Evolutionary conservation across 2,888 invertebrate species (phyloP), one percentile per base, ranked within the genome.

Genomic region (Chelonus formosanus): DNA sequence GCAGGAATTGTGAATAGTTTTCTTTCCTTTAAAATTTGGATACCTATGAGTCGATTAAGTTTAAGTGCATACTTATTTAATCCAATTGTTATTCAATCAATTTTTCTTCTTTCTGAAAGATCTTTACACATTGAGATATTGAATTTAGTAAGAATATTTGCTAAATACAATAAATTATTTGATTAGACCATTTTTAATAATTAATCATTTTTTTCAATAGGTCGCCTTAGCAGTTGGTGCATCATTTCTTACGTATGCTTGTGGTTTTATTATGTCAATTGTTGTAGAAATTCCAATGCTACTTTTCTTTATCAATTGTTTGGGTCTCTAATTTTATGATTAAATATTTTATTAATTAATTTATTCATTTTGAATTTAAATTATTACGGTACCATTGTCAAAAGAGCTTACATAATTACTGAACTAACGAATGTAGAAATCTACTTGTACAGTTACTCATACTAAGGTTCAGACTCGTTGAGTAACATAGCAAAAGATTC

Each of bases 1-100:
- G 87, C 84, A 3, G 85, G 87, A 86, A 77, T 79, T 70, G 43
- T 48, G 40, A 83, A 84, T 63, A 82, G 81, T 69, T 77, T 87
- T 47, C 78, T 87, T 5, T 76, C 80, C 4, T 76, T 76, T 60
- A 76, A 68, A 73, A 70, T 70, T 4, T 82, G 81, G 79, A 65
- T 84, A 34, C 85, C 84, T n/a, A 61, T 89, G 3, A 88, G 89
- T 74, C 85, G 87, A 67, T 74, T 89, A 43, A 88, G 89, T 0
- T 89, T 87, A 74, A 87, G 87, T 54, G 87, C 87, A 43, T 89
- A 89, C 75, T 80, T 89, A 40, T 70, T 89, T 34, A 89, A 89
- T 83, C 89, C 89, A 0, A 76, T 88, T 45, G 73, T 89, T 7
- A 86, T 89, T 67, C 84, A 82, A 59, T 80, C 87, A 50, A 76